Conservation (phyloP, 2,888 invertebrate species). For the Mesoligia furuncula region DNA sequence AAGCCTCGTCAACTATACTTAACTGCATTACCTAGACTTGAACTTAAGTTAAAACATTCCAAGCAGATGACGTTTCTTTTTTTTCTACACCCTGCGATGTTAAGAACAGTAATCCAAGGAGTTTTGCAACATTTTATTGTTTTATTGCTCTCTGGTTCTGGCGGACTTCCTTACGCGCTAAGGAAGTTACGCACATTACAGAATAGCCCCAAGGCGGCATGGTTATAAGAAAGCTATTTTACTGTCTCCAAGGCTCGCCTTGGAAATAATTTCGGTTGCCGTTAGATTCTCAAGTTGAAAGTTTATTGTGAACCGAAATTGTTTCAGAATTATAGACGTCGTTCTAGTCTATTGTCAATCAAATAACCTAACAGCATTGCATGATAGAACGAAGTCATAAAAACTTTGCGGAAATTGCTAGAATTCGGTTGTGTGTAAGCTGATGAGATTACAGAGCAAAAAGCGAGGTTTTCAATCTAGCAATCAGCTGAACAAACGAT, state of each 20-base stretch:
- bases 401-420: conserved; percentile 60
- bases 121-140: conserved; percentile 82
- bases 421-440: conserved; percentile 68
- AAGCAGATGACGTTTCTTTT: conserved; percentile 67
- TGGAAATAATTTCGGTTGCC: conserved; percentile 80
- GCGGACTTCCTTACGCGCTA: conserved; percentile 74
- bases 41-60: conserved; percentile 61
- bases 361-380: conserved; percentile 58
- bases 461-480: conserved; percentile 82
- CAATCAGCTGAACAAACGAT: conserved; percentile 86
- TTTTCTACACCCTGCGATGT: conserved; percentile 66
- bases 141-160: conserved; percentile 75
- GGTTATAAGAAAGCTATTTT: conserved; percentile 84
- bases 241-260: conserved; percentile 78
- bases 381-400: conserved; percentile 46
- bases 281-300: conserved; percentile 77
- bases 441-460: conserved; percentile 79
- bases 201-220: conserved; percentile 75
- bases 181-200: conserved; percentile 76
- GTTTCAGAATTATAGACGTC: conserved; percentile 74
- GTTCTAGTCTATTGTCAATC: conserved; percentile 73
- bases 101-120: conserved; percentile 76
- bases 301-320: conserved; percentile 78
- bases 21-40: conserved; percentile 67
- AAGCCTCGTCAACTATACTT: conserved; percentile 64